phyloP scores from a whole-genome alignment of 2,888 invertebrate genomes.

The Eulithis prunata region DNA sequence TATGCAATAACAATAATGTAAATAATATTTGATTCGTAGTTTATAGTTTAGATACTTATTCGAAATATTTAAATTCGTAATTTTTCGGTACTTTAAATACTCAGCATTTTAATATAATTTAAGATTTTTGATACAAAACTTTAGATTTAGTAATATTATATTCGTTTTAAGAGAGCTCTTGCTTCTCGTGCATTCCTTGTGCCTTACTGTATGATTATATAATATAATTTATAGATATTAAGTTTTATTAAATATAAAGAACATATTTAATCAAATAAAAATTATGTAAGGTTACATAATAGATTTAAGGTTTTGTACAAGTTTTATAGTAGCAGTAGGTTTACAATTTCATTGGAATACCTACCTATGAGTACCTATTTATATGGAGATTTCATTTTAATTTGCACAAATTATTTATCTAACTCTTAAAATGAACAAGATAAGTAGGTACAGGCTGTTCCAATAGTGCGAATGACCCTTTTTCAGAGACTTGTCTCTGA shows the following conservation, averaged over 20 bases:
- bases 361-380: too few relatives aligned
- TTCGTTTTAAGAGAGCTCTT: conserved; percentile 31
- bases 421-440: too few relatives aligned
- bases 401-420: too few relatives aligned
- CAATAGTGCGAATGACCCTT: too few relatives aligned
- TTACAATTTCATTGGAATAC: too few relatives aligned
- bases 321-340: background rate
- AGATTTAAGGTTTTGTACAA: background rate
- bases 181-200: conserved; percentile 78
- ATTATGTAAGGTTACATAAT: background rate
- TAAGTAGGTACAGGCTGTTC: too few relatives aligned
- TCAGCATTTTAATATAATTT: conserved; percentile 30
- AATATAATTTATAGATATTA: background rate
- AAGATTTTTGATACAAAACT: conserved; percentile 27
- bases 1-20: conserved; percentile 44
- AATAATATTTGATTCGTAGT: conserved; percentile 29
- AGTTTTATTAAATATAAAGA: background rate
- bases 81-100: conserved; percentile 30
- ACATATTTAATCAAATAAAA: conserved; percentile 8
- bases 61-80: conserved; percentile 21
- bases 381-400: too few relatives aligned
- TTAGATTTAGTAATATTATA: conserved; percentile 14
- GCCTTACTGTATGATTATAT: conserved; percentile 60
- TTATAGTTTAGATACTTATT: conserved; percentile 26
- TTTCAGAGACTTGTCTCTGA: too few relatives aligned